These are phyloP conservation scores for Ctenodactylus gundi DNA, from an alignment of 2,113 vertebrate genomes.

Conservation along the genomic window DNA sequence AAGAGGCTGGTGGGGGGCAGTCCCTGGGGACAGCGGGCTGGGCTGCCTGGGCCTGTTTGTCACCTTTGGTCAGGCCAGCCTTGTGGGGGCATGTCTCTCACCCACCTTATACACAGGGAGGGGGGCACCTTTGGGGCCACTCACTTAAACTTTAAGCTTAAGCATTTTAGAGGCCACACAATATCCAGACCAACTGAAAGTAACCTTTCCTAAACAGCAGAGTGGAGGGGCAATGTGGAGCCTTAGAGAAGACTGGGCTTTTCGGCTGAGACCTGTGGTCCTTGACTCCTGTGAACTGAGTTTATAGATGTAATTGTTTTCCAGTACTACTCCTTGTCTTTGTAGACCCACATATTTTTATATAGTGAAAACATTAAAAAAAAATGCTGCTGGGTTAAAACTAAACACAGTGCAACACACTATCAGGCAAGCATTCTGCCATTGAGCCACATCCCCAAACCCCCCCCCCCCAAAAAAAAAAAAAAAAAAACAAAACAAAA, in stretches of 20 bases:
- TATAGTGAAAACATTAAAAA: background rate
- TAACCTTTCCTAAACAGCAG: background rate
- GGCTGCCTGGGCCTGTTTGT: constrained; percentile 61
- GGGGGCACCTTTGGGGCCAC: background rate
- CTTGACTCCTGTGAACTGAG: background rate
- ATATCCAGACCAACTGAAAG: background rate
- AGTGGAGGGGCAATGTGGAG: no score
- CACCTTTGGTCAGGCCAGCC: background rate
- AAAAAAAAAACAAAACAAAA: no score
- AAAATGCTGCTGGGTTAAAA: background rate
- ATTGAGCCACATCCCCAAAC: background rate
- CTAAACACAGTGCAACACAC: background rate
- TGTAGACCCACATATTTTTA: background rate
- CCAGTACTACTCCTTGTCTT: background rate
- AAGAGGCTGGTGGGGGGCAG: background rate
- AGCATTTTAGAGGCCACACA: background rate
- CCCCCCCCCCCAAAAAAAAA: no score
- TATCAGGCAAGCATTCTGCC: background rate
- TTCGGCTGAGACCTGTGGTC: background rate
- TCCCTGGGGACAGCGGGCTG: background rate
- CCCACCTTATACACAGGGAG: background rate
- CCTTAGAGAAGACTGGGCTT: background rate
- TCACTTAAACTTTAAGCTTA: background rate
- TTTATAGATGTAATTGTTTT: background rate
- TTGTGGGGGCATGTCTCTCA: background rate